phyloP scores from a whole-genome alignment of 2,888 invertebrate genomes.

The Oxystoma pomonae region DNA sequence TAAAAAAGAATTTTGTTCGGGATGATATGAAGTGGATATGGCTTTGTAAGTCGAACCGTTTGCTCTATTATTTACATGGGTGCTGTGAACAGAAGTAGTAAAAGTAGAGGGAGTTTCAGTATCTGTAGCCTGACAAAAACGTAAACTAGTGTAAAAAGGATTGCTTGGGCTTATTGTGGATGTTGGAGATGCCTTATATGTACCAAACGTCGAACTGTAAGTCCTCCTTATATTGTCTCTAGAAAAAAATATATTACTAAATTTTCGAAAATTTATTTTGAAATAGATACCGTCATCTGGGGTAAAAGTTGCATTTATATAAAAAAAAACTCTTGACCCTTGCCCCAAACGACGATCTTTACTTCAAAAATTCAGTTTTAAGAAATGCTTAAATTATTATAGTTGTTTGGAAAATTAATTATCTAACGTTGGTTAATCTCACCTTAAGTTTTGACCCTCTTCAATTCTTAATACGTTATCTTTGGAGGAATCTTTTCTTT shows the following conservation, averaged over 20 bases:
- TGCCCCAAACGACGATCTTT: too few relatives aligned
- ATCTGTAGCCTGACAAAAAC: background rate
- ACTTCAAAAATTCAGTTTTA: too few relatives aligned
- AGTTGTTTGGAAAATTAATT: too few relatives aligned
- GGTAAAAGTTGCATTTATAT: too few relatives aligned
- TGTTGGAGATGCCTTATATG: slow-evolving; percentile 47
- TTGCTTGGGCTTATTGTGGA: slow-evolving; percentile 39
- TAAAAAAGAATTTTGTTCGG: background rate
- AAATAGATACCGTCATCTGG: too few relatives aligned
- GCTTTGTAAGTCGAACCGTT: background rate
- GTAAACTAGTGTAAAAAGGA: slow-evolving; percentile 22
- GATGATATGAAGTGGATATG: background rate
- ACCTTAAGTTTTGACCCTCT: background rate
- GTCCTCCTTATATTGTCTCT: slow-evolving; percentile 48
- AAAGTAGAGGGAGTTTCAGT: background rate
- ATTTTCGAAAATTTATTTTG: too few relatives aligned
- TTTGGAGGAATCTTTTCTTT: background rate
- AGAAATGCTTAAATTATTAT: too few relatives aligned
- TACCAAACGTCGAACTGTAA: slow-evolving; percentile 47
- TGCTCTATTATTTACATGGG: background rate
- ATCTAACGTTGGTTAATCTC: too few relatives aligned
- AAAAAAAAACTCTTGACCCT: too few relatives aligned
- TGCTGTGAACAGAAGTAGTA: background rate
- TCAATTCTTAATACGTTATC: background rate
- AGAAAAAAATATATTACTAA: slow-evolving; percentile 41